A percentile compares a stretch with the other conserved stretches of the same genome.
These are phyloP conservation scores for Cryptus armator DNA, from an alignment of 2,888 invertebrate species.

Conservation along the genomic window DNA sequence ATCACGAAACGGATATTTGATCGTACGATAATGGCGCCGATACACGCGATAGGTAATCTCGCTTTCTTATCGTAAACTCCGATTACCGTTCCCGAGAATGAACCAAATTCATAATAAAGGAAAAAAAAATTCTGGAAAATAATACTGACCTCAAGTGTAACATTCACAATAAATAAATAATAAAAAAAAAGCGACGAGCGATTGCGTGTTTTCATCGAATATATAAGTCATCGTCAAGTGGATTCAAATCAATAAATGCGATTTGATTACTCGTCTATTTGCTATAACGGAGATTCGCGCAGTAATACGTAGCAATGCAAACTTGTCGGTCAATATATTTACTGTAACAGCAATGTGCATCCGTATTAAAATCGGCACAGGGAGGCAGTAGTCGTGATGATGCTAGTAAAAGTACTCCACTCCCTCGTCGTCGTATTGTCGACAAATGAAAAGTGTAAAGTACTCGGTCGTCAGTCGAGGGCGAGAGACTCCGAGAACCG, in stretches of 20 bases:
- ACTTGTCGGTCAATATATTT: no score
- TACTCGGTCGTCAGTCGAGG: constrained; percentile 24
- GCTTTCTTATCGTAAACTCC: background rate
- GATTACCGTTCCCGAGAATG: no score
- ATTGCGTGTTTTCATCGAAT: no score
- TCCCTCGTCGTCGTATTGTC: background rate
- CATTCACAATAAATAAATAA: no score
- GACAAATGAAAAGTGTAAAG: constrained; percentile 43
- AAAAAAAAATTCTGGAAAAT: no score
- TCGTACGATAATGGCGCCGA: background rate
- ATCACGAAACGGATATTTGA: background rate
- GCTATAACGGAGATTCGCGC: no score
- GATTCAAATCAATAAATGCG: background rate
- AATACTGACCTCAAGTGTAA: no score
- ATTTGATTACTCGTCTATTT: background rate
- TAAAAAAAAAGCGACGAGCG: no score
- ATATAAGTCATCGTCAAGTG: no score
- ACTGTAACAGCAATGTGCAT: background rate
- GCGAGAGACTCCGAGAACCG: background rate
- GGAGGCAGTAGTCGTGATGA: background rate
- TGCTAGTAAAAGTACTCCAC: background rate
- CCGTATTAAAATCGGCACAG: background rate
- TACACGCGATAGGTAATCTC: background rate
- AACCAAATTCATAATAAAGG: no score
- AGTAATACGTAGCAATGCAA: background rate